Evolutionary conservation across 2,888 invertebrate species (phyloP), one percentile per base, ranked within the genome.

Genomic region (Unio delphinus): DNA sequence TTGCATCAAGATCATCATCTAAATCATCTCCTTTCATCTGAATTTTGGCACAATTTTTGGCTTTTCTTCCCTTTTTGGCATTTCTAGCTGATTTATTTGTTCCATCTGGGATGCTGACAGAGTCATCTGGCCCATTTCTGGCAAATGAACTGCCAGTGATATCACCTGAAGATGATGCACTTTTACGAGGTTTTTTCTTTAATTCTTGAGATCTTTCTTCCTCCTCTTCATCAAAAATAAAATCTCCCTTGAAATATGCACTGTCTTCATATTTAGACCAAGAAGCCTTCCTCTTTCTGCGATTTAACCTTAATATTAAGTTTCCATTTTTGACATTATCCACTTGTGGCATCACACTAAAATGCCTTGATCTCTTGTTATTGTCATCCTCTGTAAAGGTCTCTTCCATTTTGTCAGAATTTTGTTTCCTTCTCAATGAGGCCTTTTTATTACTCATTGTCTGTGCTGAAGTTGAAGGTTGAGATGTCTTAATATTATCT

Each of bases 181-280:
- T 66, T 26, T 68, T 69, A 17, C 65, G 54, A 15, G 57, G 15
- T 65, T 72, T 76, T 68, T 64, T 73, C 60, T 77, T 72, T 18
- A 68, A 61, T 61, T 69, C 67, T 68, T 60, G 64, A 34, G 64
- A 26, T 28, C 65, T 66, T 26, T 73, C 70, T 17, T 72, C 65
- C 58, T 72, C 70, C 55, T 73, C 73, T 8, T 79, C 79, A 58
- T 69, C 71, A 70, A 77, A 77, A n/a, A 77, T 65, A 72, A 77
- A 75, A 61, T 77, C 77, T 60, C 75, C 73, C 64, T 77, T 71
- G 70, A 75, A 70, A 61, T 75, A 77, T 68, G 77, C 73, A 61
- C 75, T 69, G 68, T 75, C 77, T 62, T 73, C 73, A 57, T 73
- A 77, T 67, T 77, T 77, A 15, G 45, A 45, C 45, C 75, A 65